Evolutionary conservation across 2,113 vertebrate genomes (phyloP), one percentile per base, ranked within the genome.

Genomic region (Hippocampus zosterae): DNA sequence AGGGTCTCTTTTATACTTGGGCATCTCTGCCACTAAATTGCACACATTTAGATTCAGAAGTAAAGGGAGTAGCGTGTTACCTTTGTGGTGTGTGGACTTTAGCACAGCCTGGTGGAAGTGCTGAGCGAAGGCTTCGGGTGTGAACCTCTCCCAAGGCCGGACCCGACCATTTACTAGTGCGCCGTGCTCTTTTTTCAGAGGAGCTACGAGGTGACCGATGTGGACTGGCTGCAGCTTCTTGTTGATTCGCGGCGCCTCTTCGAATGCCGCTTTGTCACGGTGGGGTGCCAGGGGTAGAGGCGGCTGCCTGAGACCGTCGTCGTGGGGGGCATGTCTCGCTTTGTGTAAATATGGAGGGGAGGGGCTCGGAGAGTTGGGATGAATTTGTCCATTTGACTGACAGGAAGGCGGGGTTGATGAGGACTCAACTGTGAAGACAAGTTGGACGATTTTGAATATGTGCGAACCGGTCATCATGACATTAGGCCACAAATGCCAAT

Each of bases 41-140:
- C 33, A 37, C 33, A 37, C 33, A 37, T 37, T 37, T 37, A 37
- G 5, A 37, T 37, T 37, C 33, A 6, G 27, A 3, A 4, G 27
- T 5, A 29, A 16, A 33, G 7, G 59, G n/a, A 25, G 0, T 16
- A 66, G 29, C 13, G 37, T 13, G 83, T 75, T 67, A 98, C 97
- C 95, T 96, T 96, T 97, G 84, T 94, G 96, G 87, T 99, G 95
- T 0, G 96, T 98, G 78, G 97, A 97, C 90, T 98, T 95, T 81
- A 98, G 91, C 85, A 98, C 97, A 0, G 97, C 96, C 85, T 98
- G 96, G 0, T 99, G 97, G 88, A 99, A 98, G 87, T 97, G 96
- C 74, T 98, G 97, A 59, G 97, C 97, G 0, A 98, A 98, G 78
- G 95, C 93, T 79, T 98, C 97, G 0, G 96, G 94, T 9, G 94